Percentiles rank a stretch among this genome's conserved stretches.
These are phyloP conservation scores for Hyalella azteca DNA, from an alignment of 2,888 invertebrate species.

Conservation along the genomic window DNA sequence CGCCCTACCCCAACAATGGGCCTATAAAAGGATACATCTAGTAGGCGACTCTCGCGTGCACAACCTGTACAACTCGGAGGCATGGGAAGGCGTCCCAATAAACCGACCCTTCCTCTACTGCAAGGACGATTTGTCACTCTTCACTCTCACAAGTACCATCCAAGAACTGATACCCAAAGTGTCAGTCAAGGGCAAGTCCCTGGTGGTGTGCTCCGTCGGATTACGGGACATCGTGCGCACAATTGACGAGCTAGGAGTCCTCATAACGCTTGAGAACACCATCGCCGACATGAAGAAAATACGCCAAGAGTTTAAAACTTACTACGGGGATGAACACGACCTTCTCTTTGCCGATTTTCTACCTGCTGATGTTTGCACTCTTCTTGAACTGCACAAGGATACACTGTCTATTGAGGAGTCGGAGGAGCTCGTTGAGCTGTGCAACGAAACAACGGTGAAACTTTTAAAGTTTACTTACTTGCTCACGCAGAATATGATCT, in stretches of 20 bases:
- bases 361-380: neutral
- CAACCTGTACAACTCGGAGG: neutral
- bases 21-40: neutral
- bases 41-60: constrained; percentile 18
- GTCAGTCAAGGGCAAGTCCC: neutral
- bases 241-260: neutral
- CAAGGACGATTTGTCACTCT: constrained; percentile 20
- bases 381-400: constrained; percentile 20
- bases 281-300: constrained; percentile 6
- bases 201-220: constrained; percentile 7
- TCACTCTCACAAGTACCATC: neutral
- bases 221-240: neutral
- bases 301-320: neutral
- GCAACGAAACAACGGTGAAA: constrained; percentile 3
- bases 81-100: neutral
- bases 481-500: constrained; percentile 1
- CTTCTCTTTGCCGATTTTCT: constrained; percentile 23
- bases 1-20: neutral
- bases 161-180: neutral
- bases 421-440: neutral
- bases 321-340: constrained; percentile 6
- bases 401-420: neutral
- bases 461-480: constrained; percentile 32
- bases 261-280: constrained; percentile 10
- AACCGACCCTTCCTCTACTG: neutral